phyloP scores from a whole-genome alignment of 2,113 vertebrate species.

The Hiodon tergisus region DNA sequence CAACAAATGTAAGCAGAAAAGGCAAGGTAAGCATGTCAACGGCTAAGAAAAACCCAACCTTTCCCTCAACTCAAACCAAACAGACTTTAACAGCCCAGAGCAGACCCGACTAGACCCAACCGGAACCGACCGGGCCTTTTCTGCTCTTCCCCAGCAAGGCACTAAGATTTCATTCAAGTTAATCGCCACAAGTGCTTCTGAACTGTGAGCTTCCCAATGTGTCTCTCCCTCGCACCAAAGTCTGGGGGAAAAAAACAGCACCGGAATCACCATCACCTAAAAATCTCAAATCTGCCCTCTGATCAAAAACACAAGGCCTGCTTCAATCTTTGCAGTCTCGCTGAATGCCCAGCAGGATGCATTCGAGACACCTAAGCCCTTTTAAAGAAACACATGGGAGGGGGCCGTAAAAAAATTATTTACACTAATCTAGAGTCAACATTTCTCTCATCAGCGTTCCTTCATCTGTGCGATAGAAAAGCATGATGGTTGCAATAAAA shows the following conservation, averaged over 20 bases:
- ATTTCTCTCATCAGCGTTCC: not conserved
- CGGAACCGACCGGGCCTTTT: not conserved
- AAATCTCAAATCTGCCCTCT: not conserved
- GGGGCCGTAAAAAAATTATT: not conserved
- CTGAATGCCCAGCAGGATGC: not conserved
- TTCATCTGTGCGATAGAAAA: not conserved
- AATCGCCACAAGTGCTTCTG: slow-evolving; percentile 52
- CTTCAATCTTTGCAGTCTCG: not conserved
- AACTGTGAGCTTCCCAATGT: slow-evolving; percentile 27
- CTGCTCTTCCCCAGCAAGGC: slow-evolving; percentile 74
- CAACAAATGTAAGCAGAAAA: not conserved
- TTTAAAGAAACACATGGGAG: not conserved
- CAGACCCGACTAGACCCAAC: not conserved
- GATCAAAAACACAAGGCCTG: not conserved
- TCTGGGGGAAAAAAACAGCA: not conserved
- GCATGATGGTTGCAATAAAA: not conserved
- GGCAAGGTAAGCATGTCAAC: not conserved
- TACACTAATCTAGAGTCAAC: not conserved
- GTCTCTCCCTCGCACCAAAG: not conserved
- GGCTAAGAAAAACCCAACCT: not conserved
- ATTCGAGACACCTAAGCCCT: slow-evolving; percentile 14
- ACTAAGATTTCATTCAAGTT: slow-evolving; percentile 88
- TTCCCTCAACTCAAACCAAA: not conserved
- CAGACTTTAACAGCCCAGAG: not conserved
- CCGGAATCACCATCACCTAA: no score